Conservation (phyloP, 2,113 vertebrate species). For the Embiotoca jacksoni region DNA sequence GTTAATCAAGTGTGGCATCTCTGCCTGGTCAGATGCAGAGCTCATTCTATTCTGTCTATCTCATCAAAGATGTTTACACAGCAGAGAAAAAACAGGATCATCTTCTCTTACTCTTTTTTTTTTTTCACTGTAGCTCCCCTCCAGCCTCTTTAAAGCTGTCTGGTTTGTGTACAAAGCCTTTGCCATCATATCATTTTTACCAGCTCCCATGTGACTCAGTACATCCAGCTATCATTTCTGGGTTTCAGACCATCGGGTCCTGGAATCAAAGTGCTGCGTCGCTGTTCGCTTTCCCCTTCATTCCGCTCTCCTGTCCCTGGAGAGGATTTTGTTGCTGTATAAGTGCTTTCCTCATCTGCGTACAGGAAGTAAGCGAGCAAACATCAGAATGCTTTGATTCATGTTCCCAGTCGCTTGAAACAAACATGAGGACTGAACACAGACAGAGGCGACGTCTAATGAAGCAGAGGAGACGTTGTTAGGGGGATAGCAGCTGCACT, state of each 20-base stretch:
- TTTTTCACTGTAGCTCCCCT: background rate
- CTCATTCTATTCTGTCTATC: conserved; percentile 19
- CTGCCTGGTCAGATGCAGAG: conserved; percentile 3
- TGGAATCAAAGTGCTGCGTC: conserved; percentile 67
- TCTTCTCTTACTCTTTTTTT: conserved; percentile 4
- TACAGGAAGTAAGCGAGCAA: conserved; percentile 63
- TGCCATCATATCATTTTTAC: conserved; percentile 35
- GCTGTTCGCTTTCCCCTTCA: conserved; percentile 46
- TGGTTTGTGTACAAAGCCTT: conserved; percentile 12
- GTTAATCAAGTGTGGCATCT: conserved; percentile 31
- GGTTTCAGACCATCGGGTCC: conserved; percentile 44
- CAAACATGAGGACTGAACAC: conserved; percentile 50
- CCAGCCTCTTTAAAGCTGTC: conserved; percentile 7
- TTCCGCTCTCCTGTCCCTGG: conserved; percentile 57
- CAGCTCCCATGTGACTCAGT: conserved; percentile 31
- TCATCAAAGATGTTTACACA: conserved; percentile 34
- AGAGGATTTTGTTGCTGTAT: conserved; percentile 78
- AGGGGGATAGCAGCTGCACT: conserved; percentile 32
- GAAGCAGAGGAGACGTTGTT: conserved; percentile 49
- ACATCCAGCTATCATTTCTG: conserved; percentile 61
- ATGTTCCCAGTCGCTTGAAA: conserved; percentile 57
- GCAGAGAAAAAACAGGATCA: conserved; percentile 30
- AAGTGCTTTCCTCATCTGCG: conserved; percentile 66
- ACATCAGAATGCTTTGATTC: conserved; percentile 68
- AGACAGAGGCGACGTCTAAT: conserved; percentile 31